Conservation (phyloP, 2,113 vertebrate species). For the Gymnorhina tibicen region DNA sequence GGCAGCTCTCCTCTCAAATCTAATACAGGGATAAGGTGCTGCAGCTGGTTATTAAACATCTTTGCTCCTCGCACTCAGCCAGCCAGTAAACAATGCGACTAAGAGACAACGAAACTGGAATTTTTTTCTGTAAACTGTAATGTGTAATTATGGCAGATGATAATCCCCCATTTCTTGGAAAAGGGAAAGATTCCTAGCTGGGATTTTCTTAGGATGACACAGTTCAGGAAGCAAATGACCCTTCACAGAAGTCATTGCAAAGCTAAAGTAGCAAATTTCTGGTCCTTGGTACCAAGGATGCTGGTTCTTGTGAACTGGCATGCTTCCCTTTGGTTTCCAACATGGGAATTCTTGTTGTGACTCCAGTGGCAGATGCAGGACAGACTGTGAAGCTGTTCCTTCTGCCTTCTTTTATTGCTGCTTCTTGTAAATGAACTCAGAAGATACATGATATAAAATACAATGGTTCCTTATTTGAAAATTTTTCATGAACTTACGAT, state of each 20-base stretch:
- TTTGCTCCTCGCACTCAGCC: background rate
- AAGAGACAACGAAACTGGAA: accelerated
- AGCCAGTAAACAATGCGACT: background rate
- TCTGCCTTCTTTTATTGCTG: background rate
- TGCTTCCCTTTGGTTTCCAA: background rate
- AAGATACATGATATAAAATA: background rate
- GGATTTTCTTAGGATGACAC: background rate
- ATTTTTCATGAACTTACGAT: accelerated
- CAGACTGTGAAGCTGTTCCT: background rate
- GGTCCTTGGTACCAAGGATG: background rate
- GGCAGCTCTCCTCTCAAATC: background rate
- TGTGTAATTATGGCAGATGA: background rate
- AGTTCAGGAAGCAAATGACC: background rate
- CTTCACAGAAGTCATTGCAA: background rate
- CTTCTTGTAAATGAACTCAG: background rate
- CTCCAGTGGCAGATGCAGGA: background rate
- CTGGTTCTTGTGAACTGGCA: background rate
- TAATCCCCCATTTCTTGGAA: constrained; percentile 8
- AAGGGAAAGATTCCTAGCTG: background rate
- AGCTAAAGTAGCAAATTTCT: background rate
- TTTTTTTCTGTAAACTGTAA: background rate
- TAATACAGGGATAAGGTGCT: background rate
- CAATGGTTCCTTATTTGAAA: background rate
- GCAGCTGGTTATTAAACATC: background rate
- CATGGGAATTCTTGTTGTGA: background rate